Conservation (phyloP, 2,113 vertebrate genomes). For the Mobula birostris region DNA sequence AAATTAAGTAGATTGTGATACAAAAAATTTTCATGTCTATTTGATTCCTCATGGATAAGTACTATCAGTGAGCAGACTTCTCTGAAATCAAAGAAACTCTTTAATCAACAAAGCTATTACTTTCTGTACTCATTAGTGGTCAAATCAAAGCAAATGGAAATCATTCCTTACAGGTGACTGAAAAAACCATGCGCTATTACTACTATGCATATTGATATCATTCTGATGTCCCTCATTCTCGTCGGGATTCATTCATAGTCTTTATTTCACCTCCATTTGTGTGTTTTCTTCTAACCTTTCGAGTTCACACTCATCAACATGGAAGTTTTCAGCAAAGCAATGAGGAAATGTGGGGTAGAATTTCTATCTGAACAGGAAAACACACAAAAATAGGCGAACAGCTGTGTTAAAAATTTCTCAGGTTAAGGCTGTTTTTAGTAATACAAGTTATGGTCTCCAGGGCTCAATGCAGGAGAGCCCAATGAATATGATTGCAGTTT, state of each 20-base stretch:
- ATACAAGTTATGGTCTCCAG: background rate
- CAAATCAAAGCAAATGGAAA: background rate
- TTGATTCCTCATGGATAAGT: background rate
- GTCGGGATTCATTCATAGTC: background rate
- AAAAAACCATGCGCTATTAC: background rate
- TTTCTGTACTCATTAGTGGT: constrained; percentile 10
- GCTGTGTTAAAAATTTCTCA: background rate
- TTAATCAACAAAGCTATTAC: background rate
- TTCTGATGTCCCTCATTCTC: background rate
- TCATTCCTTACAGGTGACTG: too few species aligned
- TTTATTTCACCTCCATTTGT: background rate
- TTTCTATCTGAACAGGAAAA: background rate
- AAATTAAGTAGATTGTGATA: background rate
- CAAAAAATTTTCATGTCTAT: background rate
- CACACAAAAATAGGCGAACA: background rate
- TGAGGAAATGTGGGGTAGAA: background rate
- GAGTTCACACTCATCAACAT: background rate
- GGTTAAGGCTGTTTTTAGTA: background rate
- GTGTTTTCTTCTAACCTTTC: background rate
- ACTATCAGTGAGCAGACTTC: background rate
- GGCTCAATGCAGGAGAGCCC: background rate
- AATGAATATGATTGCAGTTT: background rate
- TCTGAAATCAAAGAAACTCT: constrained; percentile 9
- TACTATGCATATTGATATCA: background rate
- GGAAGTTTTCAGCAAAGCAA: background rate